Evolutionary conservation across 1,140 invertebrate species (phyloP).

Genomic region (Caenorhabditis latens): DNA sequence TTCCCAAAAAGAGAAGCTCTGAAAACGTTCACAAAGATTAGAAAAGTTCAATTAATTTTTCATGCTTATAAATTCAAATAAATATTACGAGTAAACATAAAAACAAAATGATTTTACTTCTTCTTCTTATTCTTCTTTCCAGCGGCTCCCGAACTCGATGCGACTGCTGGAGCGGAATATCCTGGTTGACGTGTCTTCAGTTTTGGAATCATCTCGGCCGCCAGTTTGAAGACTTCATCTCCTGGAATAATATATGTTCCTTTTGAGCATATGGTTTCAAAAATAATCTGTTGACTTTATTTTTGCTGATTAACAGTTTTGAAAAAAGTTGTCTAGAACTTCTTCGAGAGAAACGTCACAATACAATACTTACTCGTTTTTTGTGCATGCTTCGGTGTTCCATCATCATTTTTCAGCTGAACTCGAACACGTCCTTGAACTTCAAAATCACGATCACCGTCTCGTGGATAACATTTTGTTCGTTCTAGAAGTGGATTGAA

Average conservation of each 20-base stretch:
- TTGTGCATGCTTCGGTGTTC: constrained; percentile 83
- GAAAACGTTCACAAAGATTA: no score
- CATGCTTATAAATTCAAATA: no score
- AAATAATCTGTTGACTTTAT: no score
- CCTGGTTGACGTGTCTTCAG: constrained; percentile 83
- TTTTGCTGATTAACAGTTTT: background rate
- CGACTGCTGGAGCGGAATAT: constrained; percentile 20
- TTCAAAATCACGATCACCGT: constrained; percentile 88
- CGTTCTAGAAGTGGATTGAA: constrained; percentile 80
- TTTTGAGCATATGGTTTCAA: no score
- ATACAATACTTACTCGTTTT: constrained; percentile 18
- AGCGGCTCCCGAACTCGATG: constrained; percentile 4
- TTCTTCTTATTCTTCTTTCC: constrained; percentile 61
- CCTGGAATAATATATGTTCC: constrained; percentile 79
- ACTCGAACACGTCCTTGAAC: constrained; percentile 89
- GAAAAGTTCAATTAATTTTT: no score
- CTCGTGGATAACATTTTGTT: constrained; percentile 93
- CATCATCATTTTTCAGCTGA: constrained; percentile 92
- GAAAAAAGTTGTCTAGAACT: no score
- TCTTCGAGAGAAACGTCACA: background rate
- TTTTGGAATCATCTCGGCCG: constrained; percentile 90
- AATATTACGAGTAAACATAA: no score
- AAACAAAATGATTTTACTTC: constrained; percentile 36
- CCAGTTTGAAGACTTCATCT: constrained; percentile 84
- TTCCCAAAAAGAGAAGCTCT: no score